phyloP scores from a whole-genome alignment of 2,797 vertebrate species.

The Sebastes cheni region DNA sequence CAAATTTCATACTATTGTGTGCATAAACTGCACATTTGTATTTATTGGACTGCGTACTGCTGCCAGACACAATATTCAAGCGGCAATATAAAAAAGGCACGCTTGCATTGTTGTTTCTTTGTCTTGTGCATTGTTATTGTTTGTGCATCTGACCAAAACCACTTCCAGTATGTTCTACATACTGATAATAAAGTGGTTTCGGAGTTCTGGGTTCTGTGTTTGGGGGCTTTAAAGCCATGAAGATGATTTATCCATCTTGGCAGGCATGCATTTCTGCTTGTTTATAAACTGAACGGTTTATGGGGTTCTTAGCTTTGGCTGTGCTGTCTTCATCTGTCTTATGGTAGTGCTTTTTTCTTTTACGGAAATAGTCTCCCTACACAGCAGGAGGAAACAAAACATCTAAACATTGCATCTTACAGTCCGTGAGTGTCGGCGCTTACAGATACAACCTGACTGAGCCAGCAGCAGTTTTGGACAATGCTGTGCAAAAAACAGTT shows the following conservation, averaged over 20 bases:
- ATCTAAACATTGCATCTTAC: conserved; percentile 4
- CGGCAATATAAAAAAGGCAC: conserved; percentile 7
- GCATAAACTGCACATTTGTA: conserved; percentile 1
- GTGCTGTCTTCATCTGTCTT: conserved; percentile 51
- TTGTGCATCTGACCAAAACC: conserved; percentile 42
- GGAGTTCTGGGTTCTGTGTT: conserved; percentile 44
- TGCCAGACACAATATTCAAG: conserved; percentile 36
- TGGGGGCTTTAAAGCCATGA: conserved; percentile 39
- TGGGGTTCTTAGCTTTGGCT: conserved; percentile 52
- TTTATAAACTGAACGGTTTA: conserved; percentile 66
- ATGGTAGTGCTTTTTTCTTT: conserved; percentile 2
- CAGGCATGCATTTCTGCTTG: conserved; percentile 53
- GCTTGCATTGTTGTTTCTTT: conserved; percentile 17
- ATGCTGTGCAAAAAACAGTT: background rate
- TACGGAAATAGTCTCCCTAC: conserved; percentile 6
- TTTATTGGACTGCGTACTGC: background rate
- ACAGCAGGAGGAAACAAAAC: conserved; percentile 36
- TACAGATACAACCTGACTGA: background rate
- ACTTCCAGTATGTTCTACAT: conserved; percentile 23
- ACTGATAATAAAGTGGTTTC: conserved; percentile 48
- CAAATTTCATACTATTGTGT: background rate
- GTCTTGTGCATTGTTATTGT: conserved; percentile 27
- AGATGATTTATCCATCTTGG: conserved; percentile 67
- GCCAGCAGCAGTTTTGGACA: conserved; percentile 3
- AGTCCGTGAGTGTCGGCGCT: background rate